These are phyloP conservation scores for Dascillus cervinus DNA, from an alignment of 2,888 invertebrate genomes.

Conservation along the genomic window DNA sequence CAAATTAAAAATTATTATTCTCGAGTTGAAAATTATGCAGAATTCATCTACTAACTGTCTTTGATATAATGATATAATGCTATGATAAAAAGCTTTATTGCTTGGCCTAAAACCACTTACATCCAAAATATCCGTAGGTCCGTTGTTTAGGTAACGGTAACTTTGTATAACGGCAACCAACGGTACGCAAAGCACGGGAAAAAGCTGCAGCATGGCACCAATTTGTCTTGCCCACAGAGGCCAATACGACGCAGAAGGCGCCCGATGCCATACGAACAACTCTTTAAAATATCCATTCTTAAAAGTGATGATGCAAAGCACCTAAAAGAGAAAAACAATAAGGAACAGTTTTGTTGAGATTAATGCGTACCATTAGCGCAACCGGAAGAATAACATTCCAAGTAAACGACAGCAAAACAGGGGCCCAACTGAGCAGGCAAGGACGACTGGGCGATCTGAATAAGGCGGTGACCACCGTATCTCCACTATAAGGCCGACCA, in stretches of 20 bases:
- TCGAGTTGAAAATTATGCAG: too few species aligned
- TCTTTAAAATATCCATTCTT: slow-evolving; percentile 61
- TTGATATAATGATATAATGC: too few species aligned
- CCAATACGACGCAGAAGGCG: slow-evolving; percentile 62
- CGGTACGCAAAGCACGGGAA: slow-evolving; percentile 67
- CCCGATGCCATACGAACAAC: slow-evolving; percentile 58
- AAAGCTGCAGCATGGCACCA: slow-evolving; percentile 68
- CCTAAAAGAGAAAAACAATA: slow-evolving; percentile 36
- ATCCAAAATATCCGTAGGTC: slow-evolving; percentile 81
- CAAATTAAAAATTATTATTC: too few species aligned
- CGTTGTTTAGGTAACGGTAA: slow-evolving; percentile 69
- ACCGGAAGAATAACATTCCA: slow-evolving; percentile 87
- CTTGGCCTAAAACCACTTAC: too few species aligned
- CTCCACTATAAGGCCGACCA: slow-evolving; percentile 79
- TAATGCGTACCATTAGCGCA: slow-evolving; percentile 58
- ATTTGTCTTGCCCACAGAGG: slow-evolving; percentile 71
- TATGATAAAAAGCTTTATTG: too few species aligned
- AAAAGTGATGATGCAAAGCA: slow-evolving; percentile 61
- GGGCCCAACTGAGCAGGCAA: slow-evolving; percentile 50
- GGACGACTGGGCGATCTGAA: slow-evolving; percentile 46
- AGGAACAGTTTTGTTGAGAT: slow-evolving; percentile 1
- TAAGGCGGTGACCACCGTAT: slow-evolving; percentile 57
- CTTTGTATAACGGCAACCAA: slow-evolving; percentile 64
- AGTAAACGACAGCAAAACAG: slow-evolving; percentile 68
- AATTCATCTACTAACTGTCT: too few species aligned